Evolutionary conservation across 2,113 vertebrate genomes (phyloP).

Genomic region (Synchiropus splendidus): DNA sequence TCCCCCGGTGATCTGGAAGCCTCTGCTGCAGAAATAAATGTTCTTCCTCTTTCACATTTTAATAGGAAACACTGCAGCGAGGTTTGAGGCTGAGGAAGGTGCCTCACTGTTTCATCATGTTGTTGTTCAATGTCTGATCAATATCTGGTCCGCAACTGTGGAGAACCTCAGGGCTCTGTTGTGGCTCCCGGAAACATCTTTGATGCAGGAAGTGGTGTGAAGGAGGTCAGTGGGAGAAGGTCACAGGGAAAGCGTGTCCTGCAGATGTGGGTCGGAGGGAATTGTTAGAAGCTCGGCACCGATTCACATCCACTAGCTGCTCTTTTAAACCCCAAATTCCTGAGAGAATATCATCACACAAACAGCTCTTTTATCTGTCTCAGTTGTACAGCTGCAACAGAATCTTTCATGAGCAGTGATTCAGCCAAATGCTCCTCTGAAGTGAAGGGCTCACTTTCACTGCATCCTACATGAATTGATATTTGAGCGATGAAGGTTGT

Average conservation of each 20-base stretch:
- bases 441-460: no score
- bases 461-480: no score
- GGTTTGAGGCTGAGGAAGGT: slow-evolving; percentile 44
- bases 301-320: slow-evolving; percentile 30
- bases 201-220: background rate
- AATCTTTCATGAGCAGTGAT: background rate
- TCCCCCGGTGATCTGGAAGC: slow-evolving; percentile 37
- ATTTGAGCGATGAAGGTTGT: no score
- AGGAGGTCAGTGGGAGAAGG: slow-evolving; percentile 22
- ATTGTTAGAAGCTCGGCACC: slow-evolving; percentile 35
- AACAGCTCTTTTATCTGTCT: slow-evolving; percentile 6
- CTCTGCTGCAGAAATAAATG: slow-evolving; percentile 37
- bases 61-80: slow-evolving; percentile 38
- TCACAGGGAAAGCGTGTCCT: slow-evolving; percentile 8
- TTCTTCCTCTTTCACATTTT: slow-evolving; percentile 36
- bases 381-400: no score
- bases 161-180: no score
- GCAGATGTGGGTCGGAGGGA: slow-evolving; percentile 43
- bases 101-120: slow-evolving; percentile 20
- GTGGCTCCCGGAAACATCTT: no score
- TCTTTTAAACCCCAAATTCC: slow-evolving; percentile 14
- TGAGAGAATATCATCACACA: background rate
- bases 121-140: no score
- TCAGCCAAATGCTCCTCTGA: no score
- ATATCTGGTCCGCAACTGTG: no score